Base-by-base conservation (phyloP, 2,888 invertebrate species). In the Himalopsyche japonica region DNA sequence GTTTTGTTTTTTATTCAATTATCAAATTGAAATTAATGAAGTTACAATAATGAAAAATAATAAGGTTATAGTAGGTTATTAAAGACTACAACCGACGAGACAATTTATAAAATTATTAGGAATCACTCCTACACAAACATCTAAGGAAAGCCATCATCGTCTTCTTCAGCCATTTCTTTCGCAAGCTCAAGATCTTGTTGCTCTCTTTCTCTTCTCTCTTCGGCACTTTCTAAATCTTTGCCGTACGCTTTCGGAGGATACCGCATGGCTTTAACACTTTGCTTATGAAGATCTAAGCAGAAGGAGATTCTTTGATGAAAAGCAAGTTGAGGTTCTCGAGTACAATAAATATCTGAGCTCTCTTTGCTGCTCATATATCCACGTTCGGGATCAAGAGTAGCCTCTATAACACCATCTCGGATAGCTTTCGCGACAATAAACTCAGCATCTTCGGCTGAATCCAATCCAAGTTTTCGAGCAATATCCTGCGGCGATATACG, bases 141-240 rank as follows among this genome's bases (percentile, higher is more conserved):
- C 91, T 89, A 92, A 89, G 92, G 92, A 89, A 96, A 96, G 87
- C 96, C 96, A 92, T 98, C 98, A 93, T 99, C 98, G 91, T 99
- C 99, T 90, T 99, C 99, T 89, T 99, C 99, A 8, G 99, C 99
- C 96, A 99, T 98, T 92, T 99, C 99, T 91, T 99, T 99, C n/a
- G 99, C 99, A 88, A 99, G 93, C 90, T 99, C 99, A 89, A 99
- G 93, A 91, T 99, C 99, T 91, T 99, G 98, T 89, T 99, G 98
- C 90, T 99, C 99, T 81, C 98, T 93, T 90, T 99, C 99, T 84
- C 99, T 93, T 80, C 99, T 94, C 89, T 99, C 98, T 91, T 98
- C 98, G 20, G 98, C 98, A 88, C 98, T 98, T 90, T 99, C 99
- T 85, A 99, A 92, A 90, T 99, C 99, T 89, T 98, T 98, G 27